Evolutionary conservation across 2,113 vertebrate genomes (phyloP).

Genomic region (Apodemus sylvaticus): DNA sequence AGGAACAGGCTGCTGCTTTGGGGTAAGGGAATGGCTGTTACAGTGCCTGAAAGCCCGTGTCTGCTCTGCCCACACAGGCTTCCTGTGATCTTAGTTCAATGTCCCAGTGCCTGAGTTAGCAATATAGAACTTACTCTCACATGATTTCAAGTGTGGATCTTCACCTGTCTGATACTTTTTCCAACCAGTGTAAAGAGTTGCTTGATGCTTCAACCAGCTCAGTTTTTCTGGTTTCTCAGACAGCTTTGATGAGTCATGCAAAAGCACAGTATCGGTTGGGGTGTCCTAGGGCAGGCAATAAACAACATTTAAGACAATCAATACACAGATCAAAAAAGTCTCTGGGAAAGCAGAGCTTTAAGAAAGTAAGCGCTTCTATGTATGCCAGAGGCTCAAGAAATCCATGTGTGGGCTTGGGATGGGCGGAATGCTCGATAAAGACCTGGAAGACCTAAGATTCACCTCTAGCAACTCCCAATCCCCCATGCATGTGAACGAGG

Average conservation of each 20-base stretch:
- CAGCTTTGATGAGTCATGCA: neutral
- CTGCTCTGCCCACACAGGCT: neutral
- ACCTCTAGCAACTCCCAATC: neutral
- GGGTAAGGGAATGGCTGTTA: neutral
- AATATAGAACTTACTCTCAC: neutral
- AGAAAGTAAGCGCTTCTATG: neutral
- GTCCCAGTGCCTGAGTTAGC: neutral
- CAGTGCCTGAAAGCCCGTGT: neutral
- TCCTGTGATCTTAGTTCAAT: neutral
- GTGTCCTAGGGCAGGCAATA: neutral
- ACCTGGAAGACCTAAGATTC: neutral
- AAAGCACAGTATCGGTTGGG: neutral
- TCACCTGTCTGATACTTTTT: neutral
- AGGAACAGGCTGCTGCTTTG: neutral
- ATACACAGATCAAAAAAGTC: neutral
- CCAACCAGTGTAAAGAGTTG: neutral
- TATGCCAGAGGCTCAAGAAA: neutral
- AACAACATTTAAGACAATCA: neutral
- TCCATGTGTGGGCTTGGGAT: neutral
- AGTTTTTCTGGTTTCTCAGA: neutral
- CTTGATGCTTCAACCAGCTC: neutral
- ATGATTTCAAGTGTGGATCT: neutral
- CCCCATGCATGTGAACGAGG: neutral
- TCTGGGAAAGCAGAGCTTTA: neutral
- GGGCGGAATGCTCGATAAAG: neutral